A percentile compares a stretch with the other conserved stretches of the same genome.
Evolutionary conservation across 2,113 vertebrate species (phyloP).

Genomic region (Podilymbus podiceps): DNA sequence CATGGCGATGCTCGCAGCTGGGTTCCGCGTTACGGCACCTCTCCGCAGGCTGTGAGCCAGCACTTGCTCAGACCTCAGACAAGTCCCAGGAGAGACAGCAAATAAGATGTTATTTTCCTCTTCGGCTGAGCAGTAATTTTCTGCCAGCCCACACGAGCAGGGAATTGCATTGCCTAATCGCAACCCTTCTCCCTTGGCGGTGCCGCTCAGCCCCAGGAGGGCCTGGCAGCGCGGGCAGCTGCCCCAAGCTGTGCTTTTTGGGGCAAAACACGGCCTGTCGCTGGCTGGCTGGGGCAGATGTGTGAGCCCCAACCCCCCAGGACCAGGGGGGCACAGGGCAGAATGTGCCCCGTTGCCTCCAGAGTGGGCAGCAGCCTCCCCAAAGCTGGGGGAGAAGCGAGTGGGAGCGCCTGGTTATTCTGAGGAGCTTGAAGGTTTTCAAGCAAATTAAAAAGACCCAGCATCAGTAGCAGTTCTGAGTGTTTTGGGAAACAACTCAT

Average conservation of each 20-base stretch:
- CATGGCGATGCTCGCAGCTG: background rate
- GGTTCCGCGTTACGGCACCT: background rate
- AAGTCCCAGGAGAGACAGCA: conserved; percentile 37
- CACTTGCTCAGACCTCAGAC: conserved; percentile 36
- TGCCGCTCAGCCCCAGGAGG: background rate
- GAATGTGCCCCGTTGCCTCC: background rate
- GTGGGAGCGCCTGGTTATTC: background rate
- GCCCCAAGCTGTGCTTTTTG: background rate
- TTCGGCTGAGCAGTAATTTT: conserved; percentile 46
- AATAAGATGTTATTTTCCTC: conserved; percentile 61
- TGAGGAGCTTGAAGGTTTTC: background rate
- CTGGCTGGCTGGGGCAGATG: background rate
- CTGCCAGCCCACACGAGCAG: conserved; percentile 32
- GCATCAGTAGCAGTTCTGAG: background rate
- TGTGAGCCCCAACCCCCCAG: background rate
- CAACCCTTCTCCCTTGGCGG: background rate
- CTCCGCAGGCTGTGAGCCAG: background rate
- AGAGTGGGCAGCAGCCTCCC: accelerated
- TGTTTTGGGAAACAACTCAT: background rate
- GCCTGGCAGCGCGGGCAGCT: background rate
- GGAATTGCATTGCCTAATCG: background rate
- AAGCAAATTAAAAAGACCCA: background rate
- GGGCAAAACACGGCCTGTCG: accelerated
- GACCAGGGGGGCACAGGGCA: accelerated
- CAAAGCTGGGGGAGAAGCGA: background rate